Conservation (phyloP, 2,113 vertebrate species). For the Bubo scandiacus region DNA sequence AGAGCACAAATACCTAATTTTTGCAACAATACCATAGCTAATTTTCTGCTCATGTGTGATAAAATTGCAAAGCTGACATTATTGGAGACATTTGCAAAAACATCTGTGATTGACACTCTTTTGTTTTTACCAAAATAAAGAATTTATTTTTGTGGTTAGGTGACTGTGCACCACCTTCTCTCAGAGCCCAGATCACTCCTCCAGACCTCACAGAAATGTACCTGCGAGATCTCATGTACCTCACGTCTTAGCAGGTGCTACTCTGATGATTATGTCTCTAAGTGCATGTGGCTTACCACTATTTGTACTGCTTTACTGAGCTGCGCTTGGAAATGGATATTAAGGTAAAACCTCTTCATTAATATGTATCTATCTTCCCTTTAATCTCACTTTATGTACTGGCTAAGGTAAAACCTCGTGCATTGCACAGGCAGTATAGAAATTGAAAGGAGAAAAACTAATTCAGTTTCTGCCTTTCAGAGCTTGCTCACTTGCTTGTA, state of each 20-base stretch:
- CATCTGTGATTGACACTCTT: not conserved
- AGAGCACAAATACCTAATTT: not conserved
- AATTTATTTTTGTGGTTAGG: not conserved
- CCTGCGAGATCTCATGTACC: not conserved
- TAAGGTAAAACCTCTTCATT: not conserved
- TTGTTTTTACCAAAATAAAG: not conserved
- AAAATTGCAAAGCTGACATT: not conserved
- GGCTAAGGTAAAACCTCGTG: not conserved
- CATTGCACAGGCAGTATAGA: not conserved
- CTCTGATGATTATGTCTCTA: not conserved
- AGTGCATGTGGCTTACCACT: not conserved
- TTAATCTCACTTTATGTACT: not conserved
- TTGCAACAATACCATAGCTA: not conserved
- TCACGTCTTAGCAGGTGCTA: not conserved
- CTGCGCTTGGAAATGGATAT: not conserved
- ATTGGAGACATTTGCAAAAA: constrained; percentile 11
- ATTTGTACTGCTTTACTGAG: not conserved
- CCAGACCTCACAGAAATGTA: not conserved
- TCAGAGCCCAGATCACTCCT: not conserved
- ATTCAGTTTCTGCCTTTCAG: constrained; percentile 15
- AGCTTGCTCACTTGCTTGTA: not conserved
- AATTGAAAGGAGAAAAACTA: not conserved
- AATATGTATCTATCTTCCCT: not conserved
- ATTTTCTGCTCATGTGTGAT: not conserved
- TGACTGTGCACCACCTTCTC: not conserved